These are phyloP conservation scores for Synanthedon andrenaeformis DNA, from an alignment of 2,888 invertebrate species.

Conservation along the genomic window DNA sequence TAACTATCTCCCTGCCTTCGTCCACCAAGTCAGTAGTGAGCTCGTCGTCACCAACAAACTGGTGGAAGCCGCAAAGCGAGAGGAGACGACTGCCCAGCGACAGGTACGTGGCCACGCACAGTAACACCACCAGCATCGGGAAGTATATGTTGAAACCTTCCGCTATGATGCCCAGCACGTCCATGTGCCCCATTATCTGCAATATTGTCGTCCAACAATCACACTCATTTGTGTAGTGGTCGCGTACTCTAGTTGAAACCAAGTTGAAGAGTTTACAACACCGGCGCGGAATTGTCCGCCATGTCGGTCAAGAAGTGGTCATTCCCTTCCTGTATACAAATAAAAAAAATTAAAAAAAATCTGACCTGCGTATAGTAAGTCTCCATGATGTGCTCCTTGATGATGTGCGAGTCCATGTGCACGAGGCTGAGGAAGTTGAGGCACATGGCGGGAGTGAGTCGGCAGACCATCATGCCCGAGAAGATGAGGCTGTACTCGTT, in stretches of 20 bases:
- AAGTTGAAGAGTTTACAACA: neutral
- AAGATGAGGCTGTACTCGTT: constrained; percentile 99
- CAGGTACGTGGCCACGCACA: constrained; percentile 95
- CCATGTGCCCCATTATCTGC: constrained; percentile 99
- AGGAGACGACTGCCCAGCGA: constrained; percentile 91
- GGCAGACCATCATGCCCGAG: constrained; percentile 97
- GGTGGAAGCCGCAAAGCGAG: constrained; percentile 94
- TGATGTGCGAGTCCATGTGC: constrained; percentile 97
- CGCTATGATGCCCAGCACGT: constrained; percentile 95
- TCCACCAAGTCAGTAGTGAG: constrained; percentile 94
- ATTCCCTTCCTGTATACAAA: too few relatives aligned
- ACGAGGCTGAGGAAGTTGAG: constrained; percentile 97
- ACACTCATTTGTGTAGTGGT: too few relatives aligned
- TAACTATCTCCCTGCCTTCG: constrained; percentile 92
- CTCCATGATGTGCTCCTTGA: constrained; percentile 82
- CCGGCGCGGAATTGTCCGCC: neutral
- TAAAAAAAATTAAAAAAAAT: too few relatives aligned
- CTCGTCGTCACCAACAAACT: constrained; percentile 95
- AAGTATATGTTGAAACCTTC: constrained; percentile 99
- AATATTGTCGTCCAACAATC: constrained; percentile 2
- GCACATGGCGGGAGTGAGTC: constrained; percentile 97
- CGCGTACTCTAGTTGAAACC: neutral
- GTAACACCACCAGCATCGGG: constrained; percentile 92
- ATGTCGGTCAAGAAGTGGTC: too few relatives aligned
- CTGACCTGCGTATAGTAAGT: constrained; percentile 94